Evolutionary conservation across 2,888 invertebrate species (phyloP).

Genomic region (Macrophya annulata): DNA sequence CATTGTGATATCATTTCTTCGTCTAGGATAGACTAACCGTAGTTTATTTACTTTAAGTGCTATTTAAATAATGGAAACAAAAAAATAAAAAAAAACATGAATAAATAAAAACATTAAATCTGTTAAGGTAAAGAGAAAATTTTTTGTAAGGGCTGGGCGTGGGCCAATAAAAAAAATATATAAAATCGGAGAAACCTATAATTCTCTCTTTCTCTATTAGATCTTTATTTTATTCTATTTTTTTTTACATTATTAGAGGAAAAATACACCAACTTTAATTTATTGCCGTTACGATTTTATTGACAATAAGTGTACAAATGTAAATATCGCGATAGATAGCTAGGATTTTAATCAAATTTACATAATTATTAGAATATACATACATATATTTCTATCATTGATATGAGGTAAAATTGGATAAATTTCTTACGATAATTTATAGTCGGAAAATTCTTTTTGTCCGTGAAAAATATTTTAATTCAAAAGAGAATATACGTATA

Average conservation of each 20-base stretch:
- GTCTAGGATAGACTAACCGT: conserved; percentile 64
- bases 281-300: conserved; percentile 8
- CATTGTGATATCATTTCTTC: conserved; percentile 65
- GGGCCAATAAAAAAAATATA: conserved; percentile 72
- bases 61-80: conserved; percentile 55
- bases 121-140: conserved; percentile 61
- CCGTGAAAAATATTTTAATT: not conserved
- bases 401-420: conserved; percentile 7
- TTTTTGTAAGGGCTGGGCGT: conserved; percentile 72
- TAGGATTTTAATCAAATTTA: conserved; percentile 6
- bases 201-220: not conserved
- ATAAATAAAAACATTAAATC: conserved; percentile 55
- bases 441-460: not conserved
- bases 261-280: not conserved
- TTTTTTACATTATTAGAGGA: not conserved
- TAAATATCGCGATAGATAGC: not conserved
- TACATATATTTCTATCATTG: conserved; percentile 4
- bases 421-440: not conserved
- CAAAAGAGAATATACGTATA: not conserved
- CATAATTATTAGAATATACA: conserved; percentile 22
- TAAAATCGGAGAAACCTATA: conserved; percentile 27
- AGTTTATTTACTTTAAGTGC: conserved; percentile 60
- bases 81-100: conserved; percentile 56
- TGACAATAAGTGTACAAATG: conserved; percentile 28
- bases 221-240: not conserved